phyloP scores from a whole-genome alignment of 2,113 vertebrate genomes.

The Xenus cinereus region DNA sequence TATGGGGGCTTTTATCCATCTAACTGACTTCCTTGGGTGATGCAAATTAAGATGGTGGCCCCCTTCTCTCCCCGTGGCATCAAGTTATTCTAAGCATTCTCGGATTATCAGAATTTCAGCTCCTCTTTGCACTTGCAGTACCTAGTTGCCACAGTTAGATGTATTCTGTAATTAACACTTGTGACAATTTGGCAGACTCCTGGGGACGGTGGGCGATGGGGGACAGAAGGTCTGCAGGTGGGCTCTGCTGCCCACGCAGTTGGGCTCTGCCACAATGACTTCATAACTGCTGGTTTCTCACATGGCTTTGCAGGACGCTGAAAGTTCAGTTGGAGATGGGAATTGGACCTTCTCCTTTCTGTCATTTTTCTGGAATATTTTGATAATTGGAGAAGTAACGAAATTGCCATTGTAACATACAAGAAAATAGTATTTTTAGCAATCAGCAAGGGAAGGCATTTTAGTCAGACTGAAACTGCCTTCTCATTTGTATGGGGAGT shows the following conservation, averaged over 20 bases:
- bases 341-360: neutral
- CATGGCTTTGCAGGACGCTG: neutral
- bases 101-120: neutral
- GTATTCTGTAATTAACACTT: neutral
- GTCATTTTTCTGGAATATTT: neutral
- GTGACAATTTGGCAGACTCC: neutral
- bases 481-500: neutral
- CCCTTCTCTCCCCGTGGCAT: conserved; percentile 12
- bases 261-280: neutral
- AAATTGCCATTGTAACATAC: neutral
- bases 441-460: conserved; percentile 19
- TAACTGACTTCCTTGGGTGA: neutral
- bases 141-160: neutral
- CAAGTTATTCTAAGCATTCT: conserved; percentile 25
- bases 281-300: neutral
- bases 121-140: neutral
- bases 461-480: neutral
- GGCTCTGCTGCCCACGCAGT: neutral
- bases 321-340: neutral
- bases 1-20: conserved; percentile 15
- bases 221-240: neutral
- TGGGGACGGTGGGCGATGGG: neutral
- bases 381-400: neutral
- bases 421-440: neutral
- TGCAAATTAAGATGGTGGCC: neutral